phyloP scores from a whole-genome alignment of 2,113 vertebrate genomes.

The Amazona vittata region DNA sequence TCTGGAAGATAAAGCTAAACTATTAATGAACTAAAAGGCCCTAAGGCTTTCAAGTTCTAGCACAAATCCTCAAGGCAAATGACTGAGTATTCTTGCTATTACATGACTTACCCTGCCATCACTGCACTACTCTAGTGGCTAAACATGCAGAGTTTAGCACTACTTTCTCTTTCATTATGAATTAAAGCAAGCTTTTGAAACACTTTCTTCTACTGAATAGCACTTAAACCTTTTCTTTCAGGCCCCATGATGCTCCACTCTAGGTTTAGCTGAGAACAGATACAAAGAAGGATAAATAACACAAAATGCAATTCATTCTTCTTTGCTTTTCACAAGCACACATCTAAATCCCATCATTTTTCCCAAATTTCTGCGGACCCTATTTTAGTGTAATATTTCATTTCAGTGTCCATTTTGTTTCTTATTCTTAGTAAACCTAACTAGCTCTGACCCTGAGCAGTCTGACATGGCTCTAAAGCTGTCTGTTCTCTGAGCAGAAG shows the following conservation, averaged over 20 bases:
- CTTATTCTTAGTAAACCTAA: neutral
- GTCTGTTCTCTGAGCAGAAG: neutral
- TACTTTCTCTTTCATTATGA: neutral
- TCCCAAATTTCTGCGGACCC: neutral
- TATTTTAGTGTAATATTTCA: neutral
- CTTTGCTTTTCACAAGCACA: neutral
- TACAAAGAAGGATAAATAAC: neutral
- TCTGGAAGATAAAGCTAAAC: neutral
- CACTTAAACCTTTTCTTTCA: neutral
- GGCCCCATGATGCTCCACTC: neutral
- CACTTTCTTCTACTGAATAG: neutral
- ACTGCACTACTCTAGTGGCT: neutral
- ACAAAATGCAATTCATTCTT: neutral
- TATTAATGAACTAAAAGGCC: neutral
- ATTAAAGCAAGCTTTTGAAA: slow-evolving; percentile 5
- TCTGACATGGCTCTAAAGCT: neutral
- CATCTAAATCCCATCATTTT: neutral
- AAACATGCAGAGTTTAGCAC: neutral
- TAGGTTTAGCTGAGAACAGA: neutral
- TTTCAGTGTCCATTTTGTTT: neutral
- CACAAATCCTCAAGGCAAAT: neutral
- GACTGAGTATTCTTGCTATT: neutral
- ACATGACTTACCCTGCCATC: neutral
- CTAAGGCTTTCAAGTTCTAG: neutral
- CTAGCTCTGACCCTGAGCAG: neutral